A percentile compares a stretch with the other conserved stretches of the same genome.
phyloP scores from a whole-genome alignment of 2,888 invertebrate genomes.

The Caenorhabditis angaria region DNA sequence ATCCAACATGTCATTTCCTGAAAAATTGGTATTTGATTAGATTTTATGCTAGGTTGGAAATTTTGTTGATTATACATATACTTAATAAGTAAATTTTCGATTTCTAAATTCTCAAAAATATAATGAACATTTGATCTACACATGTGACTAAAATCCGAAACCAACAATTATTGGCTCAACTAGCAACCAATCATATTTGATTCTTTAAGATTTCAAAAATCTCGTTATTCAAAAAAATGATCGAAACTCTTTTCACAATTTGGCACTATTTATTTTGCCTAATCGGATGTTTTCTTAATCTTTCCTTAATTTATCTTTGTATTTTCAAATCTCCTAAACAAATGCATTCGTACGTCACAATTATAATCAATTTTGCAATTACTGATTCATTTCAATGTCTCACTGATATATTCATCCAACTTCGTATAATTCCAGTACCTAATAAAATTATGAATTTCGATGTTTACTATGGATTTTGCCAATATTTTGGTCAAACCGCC shows the following conservation, averaged over 20 bases:
- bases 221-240: too few species aligned
- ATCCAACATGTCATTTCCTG: constrained; percentile 37
- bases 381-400: neutral
- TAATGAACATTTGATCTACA: too few species aligned
- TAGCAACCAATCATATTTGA: too few species aligned
- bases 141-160: too few species aligned
- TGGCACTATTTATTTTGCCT: neutral
- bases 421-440: neutral
- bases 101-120: too few species aligned
- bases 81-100: too few species aligned
- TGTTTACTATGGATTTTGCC: neutral
- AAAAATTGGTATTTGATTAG: too few species aligned
- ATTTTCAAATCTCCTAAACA: neutral
- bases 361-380: neutral
- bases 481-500: neutral
- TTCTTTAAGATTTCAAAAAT: too few species aligned
- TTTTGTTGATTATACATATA: too few species aligned
- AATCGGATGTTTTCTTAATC: neutral
- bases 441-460: neutral
- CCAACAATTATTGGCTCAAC: too few species aligned
- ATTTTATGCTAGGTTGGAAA: too few species aligned
- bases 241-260: neutral
- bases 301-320: neutral
- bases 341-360: neutral
- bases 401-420: neutral